phyloP scores from a whole-genome alignment of 2,888 invertebrate genomes.

The Cerceris ruficornis region DNA sequence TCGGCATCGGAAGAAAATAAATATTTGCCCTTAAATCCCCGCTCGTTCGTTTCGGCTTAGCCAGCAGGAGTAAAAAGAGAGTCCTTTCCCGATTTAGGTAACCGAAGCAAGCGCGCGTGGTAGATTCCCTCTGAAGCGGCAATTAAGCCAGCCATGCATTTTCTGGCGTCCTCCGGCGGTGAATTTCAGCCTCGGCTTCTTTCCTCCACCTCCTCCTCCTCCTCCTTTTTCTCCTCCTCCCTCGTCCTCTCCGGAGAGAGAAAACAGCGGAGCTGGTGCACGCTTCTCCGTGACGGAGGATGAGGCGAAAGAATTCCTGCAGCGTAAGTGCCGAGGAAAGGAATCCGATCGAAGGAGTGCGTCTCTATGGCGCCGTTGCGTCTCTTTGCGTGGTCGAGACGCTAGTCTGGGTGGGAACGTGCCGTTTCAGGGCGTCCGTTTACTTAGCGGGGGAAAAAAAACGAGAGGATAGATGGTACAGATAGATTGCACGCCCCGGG shows the following conservation, averaged over 20 bases:
- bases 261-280: conserved; percentile 23
- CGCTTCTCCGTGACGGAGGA: conserved; percentile 4
- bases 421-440: conserved; percentile 61
- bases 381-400: conserved; percentile 66
- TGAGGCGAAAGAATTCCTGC: conserved; percentile 54
- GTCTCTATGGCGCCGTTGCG: conserved; percentile 65
- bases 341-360: conserved; percentile 68
- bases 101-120: conserved; percentile 28
- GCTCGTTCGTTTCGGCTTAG: conserved; percentile 7
- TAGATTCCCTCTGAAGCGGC: conserved; percentile 50
- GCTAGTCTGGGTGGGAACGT: conserved; percentile 62
- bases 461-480: conserved; percentile 43
- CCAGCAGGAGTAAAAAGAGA: background rate
- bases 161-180: conserved; percentile 39
- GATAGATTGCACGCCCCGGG: conserved; percentile 40
- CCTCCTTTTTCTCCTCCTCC: too few relatives aligned
- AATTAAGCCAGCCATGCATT: conserved; percentile 60
- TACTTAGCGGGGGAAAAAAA: conserved; percentile 50
- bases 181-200: conserved; percentile 35
- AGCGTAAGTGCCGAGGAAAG: conserved; percentile 64
- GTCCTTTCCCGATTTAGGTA: conserved; percentile 49
- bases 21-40: conserved; percentile 10
- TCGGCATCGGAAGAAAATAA: conserved; percentile 9
- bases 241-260: too few relatives aligned
- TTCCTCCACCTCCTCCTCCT: conserved; percentile 21